phyloP scores from a whole-genome alignment of 2,797 vertebrate species.

The Enteromius fasciolatus region DNA sequence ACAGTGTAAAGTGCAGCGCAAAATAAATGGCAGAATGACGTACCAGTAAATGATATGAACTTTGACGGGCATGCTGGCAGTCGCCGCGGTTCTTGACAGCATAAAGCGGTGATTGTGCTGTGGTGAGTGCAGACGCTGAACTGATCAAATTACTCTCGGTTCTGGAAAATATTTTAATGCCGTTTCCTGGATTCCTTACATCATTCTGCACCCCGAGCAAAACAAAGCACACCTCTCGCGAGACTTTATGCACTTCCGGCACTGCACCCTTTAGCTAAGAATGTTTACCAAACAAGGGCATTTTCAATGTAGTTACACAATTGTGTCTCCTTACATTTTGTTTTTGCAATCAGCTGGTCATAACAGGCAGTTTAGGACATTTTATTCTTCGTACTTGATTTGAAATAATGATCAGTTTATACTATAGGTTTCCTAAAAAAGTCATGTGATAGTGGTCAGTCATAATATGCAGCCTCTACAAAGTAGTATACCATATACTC shows the following conservation, averaged over 20 bases:
- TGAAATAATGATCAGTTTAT: not conserved
- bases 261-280: not conserved
- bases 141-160: not conserved
- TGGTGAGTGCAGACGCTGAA: not conserved
- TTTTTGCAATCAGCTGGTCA: not conserved
- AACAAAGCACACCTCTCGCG: not conserved
- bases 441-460: not conserved
- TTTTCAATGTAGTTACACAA: not conserved
- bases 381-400: not conserved
- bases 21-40: constrained; percentile 44
- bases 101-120: not conserved
- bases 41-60: constrained; percentile 66
- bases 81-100: not conserved
- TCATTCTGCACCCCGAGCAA: not conserved
- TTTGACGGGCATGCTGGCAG: constrained; percentile 61
- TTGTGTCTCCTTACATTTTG: not conserved
- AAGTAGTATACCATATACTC: not conserved
- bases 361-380: not conserved
- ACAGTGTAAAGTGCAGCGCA: not conserved
- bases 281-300: not conserved
- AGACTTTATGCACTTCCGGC: constrained; percentile 5
- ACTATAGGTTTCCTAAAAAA: not conserved
- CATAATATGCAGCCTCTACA: not conserved
- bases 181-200: constrained; percentile 21
- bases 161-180: not conserved